phyloP scores from a whole-genome alignment of 2,888 invertebrate species.

The Antitype chi region DNA sequence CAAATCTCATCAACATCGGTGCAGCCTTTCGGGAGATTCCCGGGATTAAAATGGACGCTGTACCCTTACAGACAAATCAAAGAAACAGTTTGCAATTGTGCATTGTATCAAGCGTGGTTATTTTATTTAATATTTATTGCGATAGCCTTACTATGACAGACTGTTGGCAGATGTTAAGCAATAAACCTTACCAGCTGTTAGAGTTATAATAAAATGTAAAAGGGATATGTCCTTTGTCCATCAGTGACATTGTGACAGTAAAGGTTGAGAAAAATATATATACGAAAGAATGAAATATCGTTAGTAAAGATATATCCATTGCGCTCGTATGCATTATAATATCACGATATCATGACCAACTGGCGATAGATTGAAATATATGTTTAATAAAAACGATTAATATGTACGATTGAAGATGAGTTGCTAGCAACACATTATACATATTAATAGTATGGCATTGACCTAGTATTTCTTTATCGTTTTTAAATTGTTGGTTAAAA shows the following conservation, averaged over 20 bases:
- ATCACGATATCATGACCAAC: constrained; percentile 5
- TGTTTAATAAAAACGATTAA: constrained; percentile 9
- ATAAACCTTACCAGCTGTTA: neutral
- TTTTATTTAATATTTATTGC: constrained; percentile 3
- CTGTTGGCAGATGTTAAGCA: constrained; percentile 16
- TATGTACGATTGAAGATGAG: neutral
- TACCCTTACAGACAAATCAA: too few species aligned
- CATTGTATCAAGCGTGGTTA: neutral
- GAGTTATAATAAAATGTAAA: constrained; percentile 5
- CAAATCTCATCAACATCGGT: neutral
- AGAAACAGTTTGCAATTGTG: too few species aligned
- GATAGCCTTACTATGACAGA: neutral
- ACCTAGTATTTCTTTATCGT: constrained; percentile 18
- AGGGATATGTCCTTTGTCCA: neutral
- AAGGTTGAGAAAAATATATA: constrained; percentile 23
- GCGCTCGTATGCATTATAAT: neutral
- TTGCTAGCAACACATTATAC: neutral
- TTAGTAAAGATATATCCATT: neutral
- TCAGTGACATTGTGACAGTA: neutral
- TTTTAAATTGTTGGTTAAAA: constrained; percentile 8
- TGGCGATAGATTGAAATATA: constrained; percentile 2
- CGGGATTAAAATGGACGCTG: too few species aligned
- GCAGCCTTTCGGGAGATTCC: neutral
- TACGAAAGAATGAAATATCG: neutral
- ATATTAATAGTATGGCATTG: neutral